A percentile compares a stretch with the other conserved stretches of the same genome.
These are phyloP conservation scores for Meloidogyne floridensis DNA, from an alignment of 1,140 invertebrate genomes.

Conservation along the genomic window DNA sequence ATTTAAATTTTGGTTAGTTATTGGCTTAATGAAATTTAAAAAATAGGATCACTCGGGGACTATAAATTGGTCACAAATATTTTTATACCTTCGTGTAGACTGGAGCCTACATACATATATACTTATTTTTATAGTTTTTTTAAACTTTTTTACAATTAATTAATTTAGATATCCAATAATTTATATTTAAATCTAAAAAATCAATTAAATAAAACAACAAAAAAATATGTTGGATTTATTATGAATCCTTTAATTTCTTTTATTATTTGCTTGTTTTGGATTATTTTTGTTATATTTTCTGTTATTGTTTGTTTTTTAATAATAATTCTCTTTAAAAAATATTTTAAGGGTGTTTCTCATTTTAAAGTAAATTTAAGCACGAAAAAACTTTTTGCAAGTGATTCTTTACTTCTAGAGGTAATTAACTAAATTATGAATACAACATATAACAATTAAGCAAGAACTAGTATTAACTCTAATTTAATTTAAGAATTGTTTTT, in stretches of 20 bases:
- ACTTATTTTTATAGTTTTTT: too few relatives aligned
- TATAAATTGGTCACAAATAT: too few relatives aligned
- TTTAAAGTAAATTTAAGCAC: slow-evolving; percentile 61
- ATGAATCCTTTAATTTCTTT: slow-evolving; percentile 41
- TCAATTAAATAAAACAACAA: neutral
- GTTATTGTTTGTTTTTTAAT: slow-evolving; percentile 39
- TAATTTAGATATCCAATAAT: neutral
- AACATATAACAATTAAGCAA: too few relatives aligned
- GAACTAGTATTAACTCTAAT: too few relatives aligned
- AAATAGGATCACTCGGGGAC: too few relatives aligned
- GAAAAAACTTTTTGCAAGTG: slow-evolving; percentile 61
- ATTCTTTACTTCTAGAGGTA: slow-evolving; percentile 60
- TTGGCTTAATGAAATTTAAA: too few relatives aligned
- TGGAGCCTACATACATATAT: too few relatives aligned
- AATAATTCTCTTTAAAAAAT: neutral
- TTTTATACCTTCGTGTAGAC: too few relatives aligned
- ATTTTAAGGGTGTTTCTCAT: slow-evolving; percentile 59
- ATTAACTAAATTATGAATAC: neutral
- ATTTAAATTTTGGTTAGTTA: too few relatives aligned
- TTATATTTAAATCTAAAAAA: slow-evolving; percentile 1
- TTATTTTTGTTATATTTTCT: slow-evolving; percentile 44
- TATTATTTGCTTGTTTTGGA: slow-evolving; percentile 35
- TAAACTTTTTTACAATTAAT: too few relatives aligned
- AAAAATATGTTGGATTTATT: slow-evolving; percentile 37
- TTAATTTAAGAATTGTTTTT: too few relatives aligned